Evolutionary conservation across 2,113 vertebrate species (phyloP).

Genomic region (Pao palembangensis): DNA sequence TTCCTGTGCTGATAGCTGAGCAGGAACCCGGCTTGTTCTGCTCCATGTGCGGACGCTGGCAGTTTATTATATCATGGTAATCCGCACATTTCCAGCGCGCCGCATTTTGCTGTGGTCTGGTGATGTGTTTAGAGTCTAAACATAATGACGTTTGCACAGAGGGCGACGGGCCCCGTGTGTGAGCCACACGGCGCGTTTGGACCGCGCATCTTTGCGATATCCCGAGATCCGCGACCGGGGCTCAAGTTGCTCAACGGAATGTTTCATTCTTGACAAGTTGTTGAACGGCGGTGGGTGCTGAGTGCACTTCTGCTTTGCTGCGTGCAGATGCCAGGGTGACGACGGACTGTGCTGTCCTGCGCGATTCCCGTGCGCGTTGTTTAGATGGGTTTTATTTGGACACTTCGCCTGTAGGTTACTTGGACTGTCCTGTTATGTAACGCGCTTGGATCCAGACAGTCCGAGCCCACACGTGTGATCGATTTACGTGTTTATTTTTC

Average conservation of each 20-base stretch:
- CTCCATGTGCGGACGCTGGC: background rate
- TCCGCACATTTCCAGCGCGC: no score
- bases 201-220: conserved; percentile 20
- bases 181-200: background rate
- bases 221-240: conserved; percentile 6
- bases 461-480: conserved; percentile 46
- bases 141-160: conserved; percentile 4
- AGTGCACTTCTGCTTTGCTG: conserved; percentile 22
- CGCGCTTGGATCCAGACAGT: conserved; percentile 42
- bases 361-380: conserved; percentile 7
- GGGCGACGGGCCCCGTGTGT: conserved; percentile 37
- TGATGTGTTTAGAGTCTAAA: no score
- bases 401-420: conserved; percentile 37
- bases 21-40: background rate
- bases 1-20: background rate
- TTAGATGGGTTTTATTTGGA: conserved; percentile 24
- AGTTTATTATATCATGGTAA: conserved; percentile 1
- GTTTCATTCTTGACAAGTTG: conserved; percentile 47
- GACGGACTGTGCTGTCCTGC: conserved; percentile 7
- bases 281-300: conserved; percentile 10
- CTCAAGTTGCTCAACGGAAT: conserved; percentile 44
- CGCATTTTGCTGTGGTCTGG: no score
- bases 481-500: conserved; percentile 22
- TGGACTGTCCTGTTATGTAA: conserved; percentile 67
- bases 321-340: conserved; percentile 14